Conservation (phyloP, 2,797 vertebrate species). For the Phoebastria nigripes region DNA sequence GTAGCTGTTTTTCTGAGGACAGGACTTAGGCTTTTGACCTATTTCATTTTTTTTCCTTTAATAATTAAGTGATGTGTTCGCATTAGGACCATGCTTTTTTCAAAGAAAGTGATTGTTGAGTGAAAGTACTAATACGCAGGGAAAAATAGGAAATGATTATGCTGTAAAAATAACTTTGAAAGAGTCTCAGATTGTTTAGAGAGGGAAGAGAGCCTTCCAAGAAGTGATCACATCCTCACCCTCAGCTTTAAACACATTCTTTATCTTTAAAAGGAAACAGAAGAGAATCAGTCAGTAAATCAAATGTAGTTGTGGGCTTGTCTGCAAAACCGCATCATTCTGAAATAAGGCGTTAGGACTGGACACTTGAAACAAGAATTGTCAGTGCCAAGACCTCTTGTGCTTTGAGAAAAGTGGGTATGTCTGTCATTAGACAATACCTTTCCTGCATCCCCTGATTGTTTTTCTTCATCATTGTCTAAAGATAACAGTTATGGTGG, state of each 20-base stretch:
- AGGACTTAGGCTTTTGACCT: background rate
- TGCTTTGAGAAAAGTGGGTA: constrained; percentile 32
- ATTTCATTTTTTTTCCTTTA: background rate
- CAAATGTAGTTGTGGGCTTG: constrained; percentile 48
- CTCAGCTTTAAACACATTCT: constrained; percentile 67
- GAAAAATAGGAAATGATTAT: background rate
- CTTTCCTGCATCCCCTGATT: background rate
- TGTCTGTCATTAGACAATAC: constrained; percentile 40
- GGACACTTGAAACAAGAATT: constrained; percentile 39
- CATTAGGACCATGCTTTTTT: background rate
- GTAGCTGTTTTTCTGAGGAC: background rate
- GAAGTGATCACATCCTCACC: constrained; percentile 49
- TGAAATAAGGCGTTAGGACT: constrained; percentile 24
- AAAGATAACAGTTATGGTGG: constrained; percentile 15
- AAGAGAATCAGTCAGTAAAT: constrained; percentile 65
- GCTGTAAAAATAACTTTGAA: constrained; percentile 23
- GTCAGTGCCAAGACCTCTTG: constrained; percentile 21
- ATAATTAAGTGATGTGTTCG: background rate
- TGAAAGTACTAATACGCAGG: background rate
- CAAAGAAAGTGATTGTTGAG: background rate
- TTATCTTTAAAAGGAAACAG: constrained; percentile 77
- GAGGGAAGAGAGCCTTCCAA: constrained; percentile 50
- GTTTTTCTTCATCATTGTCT: constrained; percentile 9
- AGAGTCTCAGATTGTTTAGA: constrained; percentile 39
- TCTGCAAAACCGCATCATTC: constrained; percentile 50